These are phyloP conservation scores for Oryzias javanicus DNA, from an alignment of 2,113 vertebrate genomes.

Conservation along the genomic window DNA sequence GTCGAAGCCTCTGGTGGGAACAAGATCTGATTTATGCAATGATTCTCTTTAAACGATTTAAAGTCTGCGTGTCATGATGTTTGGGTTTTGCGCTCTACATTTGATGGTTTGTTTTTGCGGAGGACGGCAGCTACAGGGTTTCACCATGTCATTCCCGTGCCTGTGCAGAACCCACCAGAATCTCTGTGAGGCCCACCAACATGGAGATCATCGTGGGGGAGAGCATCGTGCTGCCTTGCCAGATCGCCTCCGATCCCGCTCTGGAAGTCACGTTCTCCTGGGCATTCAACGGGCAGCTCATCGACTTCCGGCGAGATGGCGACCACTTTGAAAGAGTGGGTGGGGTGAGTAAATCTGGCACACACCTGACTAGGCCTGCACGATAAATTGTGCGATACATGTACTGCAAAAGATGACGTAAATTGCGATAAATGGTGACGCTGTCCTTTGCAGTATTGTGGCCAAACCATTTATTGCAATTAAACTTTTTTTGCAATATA, in stretches of 20 bases:
- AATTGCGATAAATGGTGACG: no score
- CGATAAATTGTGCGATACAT: no score
- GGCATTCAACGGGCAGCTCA: slow-evolving; percentile 89
- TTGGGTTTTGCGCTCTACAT: slow-evolving; percentile 38
- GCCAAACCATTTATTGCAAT: no score
- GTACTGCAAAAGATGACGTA: no score
- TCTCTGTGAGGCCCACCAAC: slow-evolving; percentile 87
- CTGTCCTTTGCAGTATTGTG: no score
- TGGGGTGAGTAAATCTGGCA: slow-evolving; percentile 82
- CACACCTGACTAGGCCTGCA: no score
- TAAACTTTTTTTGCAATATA: no score
- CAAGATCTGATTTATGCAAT: slow-evolving; percentile 38
- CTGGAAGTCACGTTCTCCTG: slow-evolving; percentile 90
- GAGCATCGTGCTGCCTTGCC: slow-evolving; percentile 91
- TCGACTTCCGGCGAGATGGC: slow-evolving; percentile 84
- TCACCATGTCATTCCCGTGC: slow-evolving; percentile 46
- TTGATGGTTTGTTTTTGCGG: slow-evolving; percentile 3
- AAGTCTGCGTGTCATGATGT: slow-evolving; percentile 34
- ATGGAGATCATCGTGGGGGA: slow-evolving; percentile 95
- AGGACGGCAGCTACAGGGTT: slow-evolving; percentile 18
- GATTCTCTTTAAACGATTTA: slow-evolving; percentile 39
- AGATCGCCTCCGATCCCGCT: slow-evolving; percentile 87
- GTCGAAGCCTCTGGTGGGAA: slow-evolving; percentile 33
- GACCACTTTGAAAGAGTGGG: slow-evolving; percentile 92
- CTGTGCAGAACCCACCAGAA: slow-evolving; percentile 87